These are phyloP conservation scores for Lasioglossum villosulum DNA, from an alignment of 2,888 invertebrate species.

Conservation along the genomic window DNA sequence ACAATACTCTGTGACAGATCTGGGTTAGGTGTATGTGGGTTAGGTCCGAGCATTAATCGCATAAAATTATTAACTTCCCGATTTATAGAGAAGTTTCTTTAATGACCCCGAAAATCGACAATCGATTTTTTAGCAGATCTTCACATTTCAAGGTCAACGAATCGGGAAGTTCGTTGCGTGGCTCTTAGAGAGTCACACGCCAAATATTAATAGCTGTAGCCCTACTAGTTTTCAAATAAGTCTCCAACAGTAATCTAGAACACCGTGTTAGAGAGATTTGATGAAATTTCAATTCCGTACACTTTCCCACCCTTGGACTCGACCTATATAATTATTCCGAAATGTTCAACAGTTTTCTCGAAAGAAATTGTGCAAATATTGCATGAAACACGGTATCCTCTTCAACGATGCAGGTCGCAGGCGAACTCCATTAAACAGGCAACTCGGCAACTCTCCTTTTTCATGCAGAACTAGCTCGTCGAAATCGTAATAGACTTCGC, in stretches of 20 bases:
- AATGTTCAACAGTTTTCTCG: not conserved
- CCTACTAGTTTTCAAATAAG: not conserved
- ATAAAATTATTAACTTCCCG: not conserved
- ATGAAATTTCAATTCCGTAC: not conserved
- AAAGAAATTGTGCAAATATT: not conserved
- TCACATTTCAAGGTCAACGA: no score
- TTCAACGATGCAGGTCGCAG: constrained; percentile 17
- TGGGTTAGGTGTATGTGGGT: not conserved
- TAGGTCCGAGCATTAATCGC: not conserved
- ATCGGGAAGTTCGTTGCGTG: no score
- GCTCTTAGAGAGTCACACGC: no score
- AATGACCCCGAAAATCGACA: no score
- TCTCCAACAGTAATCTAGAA: not conserved
- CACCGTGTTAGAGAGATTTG: not conserved
- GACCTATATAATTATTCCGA: not conserved
- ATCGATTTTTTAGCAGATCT: no score
- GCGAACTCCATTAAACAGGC: constrained; percentile 13
- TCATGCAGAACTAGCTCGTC: not conserved
- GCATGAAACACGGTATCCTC: not conserved
- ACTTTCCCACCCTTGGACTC: not conserved
- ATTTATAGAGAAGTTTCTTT: no score
- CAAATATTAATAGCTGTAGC: no score
- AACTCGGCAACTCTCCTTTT: constrained; percentile 19
- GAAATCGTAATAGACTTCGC: constrained; percentile 20
- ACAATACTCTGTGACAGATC: not conserved